Evolutionary conservation across 2,797 vertebrate genomes (phyloP).

Genomic region (Halcyon leucocephala): DNA sequence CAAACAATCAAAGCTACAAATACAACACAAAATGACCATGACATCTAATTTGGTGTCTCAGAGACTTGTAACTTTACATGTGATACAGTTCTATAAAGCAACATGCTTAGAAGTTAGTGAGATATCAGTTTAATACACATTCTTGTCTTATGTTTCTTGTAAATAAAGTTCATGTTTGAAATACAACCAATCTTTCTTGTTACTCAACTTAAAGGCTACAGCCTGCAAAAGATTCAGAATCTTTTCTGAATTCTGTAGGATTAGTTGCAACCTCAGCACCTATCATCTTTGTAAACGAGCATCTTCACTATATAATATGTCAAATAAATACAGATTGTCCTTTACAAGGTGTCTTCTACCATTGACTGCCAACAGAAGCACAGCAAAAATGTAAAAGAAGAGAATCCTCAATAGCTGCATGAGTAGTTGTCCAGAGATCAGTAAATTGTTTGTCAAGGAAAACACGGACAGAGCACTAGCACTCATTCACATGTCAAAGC

Average conservation of each 20-base stretch:
- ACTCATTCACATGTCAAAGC: constrained; percentile 45
- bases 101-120: background rate
- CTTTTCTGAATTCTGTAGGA: background rate
- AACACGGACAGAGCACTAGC: constrained; percentile 1
- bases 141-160: background rate
- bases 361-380: constrained; percentile 8
- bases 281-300: background rate
- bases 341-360: constrained; percentile 37
- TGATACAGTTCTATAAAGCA: background rate
- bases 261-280: background rate
- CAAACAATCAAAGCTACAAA: background rate
- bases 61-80: background rate
- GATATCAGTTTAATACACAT: background rate
- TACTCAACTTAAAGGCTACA: background rate
- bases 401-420: background rate
- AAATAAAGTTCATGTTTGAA: constrained; percentile 25
- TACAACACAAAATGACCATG: background rate
- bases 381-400: constrained; percentile 6
- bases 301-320: background rate
- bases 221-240: background rate
- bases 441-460: constrained; percentile 49
- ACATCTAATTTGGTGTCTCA: background rate
- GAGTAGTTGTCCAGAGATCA: constrained; percentile 24
- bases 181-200: background rate
- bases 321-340: background rate